Evolutionary conservation across 1,140 invertebrate genomes (phyloP).

Genomic region (Drosophila athabasca): DNA sequence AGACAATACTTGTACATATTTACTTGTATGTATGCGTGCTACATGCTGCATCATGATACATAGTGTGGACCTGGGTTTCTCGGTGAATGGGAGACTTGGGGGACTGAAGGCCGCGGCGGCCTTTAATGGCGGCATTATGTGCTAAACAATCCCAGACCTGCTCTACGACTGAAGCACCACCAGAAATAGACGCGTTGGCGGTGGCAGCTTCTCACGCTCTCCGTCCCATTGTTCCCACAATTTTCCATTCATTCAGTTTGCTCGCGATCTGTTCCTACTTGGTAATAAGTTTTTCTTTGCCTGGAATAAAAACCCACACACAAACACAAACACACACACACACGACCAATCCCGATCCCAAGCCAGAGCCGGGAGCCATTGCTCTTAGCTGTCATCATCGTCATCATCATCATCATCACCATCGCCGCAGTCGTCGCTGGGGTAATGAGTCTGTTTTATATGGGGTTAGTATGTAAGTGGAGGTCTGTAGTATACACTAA

Average conservation of each 20-base stretch:
- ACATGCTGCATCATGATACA: too few relatives aligned
- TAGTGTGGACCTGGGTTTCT: not conserved
- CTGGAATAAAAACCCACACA: slow-evolving; percentile 46
- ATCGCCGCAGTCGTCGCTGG: slow-evolving; percentile 21
- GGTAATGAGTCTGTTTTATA: slow-evolving; percentile 71
- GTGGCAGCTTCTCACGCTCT: slow-evolving; percentile 70
- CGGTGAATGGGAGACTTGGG: slow-evolving; percentile 25
- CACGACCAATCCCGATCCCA: not conserved
- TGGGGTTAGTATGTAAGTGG: slow-evolving; percentile 54
- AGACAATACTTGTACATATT: not conserved
- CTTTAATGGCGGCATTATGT: slow-evolving; percentile 79
- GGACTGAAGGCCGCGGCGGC: slow-evolving; percentile 51
- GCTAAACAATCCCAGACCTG: slow-evolving; percentile 64
- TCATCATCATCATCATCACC: slow-evolving; percentile 24
- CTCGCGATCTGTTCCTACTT: slow-evolving; percentile 76
- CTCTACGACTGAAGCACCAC: slow-evolving; percentile 41
- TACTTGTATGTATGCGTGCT: too few relatives aligned
- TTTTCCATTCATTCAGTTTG: slow-evolving; percentile 80
- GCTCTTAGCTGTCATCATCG: slow-evolving; percentile 48
- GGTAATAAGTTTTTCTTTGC: slow-evolving; percentile 67
- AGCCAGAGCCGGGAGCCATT: slow-evolving; percentile 4
- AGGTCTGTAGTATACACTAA: slow-evolving; percentile 31
- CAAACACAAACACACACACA: slow-evolving; percentile 13
- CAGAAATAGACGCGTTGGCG: slow-evolving; percentile 38
- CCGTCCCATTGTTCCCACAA: slow-evolving; percentile 75